A percentile compares a stretch with the other conserved stretches of the same genome.
Conservation (phyloP, 2,113 vertebrate genomes). For the Heteronetta atricapilla region DNA sequence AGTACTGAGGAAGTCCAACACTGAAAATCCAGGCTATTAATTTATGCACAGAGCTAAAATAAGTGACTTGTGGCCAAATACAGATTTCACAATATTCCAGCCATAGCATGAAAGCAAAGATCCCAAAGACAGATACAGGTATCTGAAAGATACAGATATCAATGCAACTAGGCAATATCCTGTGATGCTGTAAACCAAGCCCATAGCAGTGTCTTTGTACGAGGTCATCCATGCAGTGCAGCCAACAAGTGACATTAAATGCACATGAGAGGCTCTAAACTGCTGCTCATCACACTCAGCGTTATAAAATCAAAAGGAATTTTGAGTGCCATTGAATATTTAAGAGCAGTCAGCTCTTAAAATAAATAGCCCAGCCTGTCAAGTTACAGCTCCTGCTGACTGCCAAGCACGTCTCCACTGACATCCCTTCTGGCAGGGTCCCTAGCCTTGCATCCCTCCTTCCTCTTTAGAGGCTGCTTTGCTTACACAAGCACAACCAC, state of each 20-base stretch:
- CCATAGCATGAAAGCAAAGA: background rate
- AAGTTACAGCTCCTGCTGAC: background rate
- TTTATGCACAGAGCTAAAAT: background rate
- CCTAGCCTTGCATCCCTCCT: background rate
- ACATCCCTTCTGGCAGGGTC: background rate
- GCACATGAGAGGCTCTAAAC: background rate
- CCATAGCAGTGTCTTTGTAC: background rate
- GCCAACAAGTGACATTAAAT: background rate
- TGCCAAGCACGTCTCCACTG: background rate
- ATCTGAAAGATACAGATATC: background rate
- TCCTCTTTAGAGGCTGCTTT: background rate
- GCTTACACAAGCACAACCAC: background rate
- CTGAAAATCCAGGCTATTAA: background rate
- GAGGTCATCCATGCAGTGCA: rapidly evolving
- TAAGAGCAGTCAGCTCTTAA: background rate
- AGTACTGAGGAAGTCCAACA: background rate
- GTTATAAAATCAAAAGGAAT: background rate
- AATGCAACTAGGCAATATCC: background rate
- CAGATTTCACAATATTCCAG: background rate
- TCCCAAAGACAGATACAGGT: too few species aligned
- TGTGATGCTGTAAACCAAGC: background rate
- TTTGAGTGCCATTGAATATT: background rate
- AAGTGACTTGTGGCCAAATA: background rate
- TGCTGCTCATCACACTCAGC: background rate
- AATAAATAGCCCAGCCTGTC: background rate